These are phyloP conservation scores for Unio pictorum DNA, from an alignment of 2,888 invertebrate species.

Conservation along the genomic window DNA sequence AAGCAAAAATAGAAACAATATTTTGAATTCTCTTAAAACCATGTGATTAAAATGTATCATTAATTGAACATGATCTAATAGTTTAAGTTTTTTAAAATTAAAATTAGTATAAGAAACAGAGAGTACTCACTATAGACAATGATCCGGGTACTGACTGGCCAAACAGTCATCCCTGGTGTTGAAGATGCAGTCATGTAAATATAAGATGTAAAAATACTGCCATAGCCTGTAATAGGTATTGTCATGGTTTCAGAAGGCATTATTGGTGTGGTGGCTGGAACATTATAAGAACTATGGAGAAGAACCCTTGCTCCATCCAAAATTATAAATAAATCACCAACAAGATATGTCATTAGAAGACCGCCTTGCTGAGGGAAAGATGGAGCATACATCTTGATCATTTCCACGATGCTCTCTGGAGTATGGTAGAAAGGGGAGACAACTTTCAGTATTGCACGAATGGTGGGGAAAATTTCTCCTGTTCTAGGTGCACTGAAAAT, in stretches of 20 bases:
- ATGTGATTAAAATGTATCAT: background rate
- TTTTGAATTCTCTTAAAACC: background rate
- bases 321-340: slow-evolving; percentile 47
- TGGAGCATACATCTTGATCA: slow-evolving; percentile 34
- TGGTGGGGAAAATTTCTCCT: slow-evolving; percentile 38
- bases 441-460: slow-evolving; percentile 37
- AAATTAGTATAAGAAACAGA: background rate
- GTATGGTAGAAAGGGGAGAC: slow-evolving; percentile 33
- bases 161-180: slow-evolving; percentile 27
- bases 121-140: slow-evolving; percentile 32
- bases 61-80: background rate
- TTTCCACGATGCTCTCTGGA: slow-evolving; percentile 31
- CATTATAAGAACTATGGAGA: slow-evolving; percentile 28
- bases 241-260: slow-evolving; percentile 25
- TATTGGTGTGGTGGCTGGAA: slow-evolving; percentile 20
- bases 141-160: slow-evolving; percentile 20
- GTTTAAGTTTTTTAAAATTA: background rate
- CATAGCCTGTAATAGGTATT: slow-evolving; percentile 32
- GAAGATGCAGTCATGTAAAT: slow-evolving; percentile 28
- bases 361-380: slow-evolving; percentile 23
- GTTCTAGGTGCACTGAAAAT: slow-evolving; percentile 35
- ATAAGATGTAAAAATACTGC: slow-evolving; percentile 37
- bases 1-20: background rate
- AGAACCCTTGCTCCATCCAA: slow-evolving; percentile 35
- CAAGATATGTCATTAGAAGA: slow-evolving; percentile 36